A percentile compares a stretch with the other conserved stretches of the same genome.
Conservation (phyloP, 2,888 invertebrate genomes). For the Diarsia rubi region DNA sequence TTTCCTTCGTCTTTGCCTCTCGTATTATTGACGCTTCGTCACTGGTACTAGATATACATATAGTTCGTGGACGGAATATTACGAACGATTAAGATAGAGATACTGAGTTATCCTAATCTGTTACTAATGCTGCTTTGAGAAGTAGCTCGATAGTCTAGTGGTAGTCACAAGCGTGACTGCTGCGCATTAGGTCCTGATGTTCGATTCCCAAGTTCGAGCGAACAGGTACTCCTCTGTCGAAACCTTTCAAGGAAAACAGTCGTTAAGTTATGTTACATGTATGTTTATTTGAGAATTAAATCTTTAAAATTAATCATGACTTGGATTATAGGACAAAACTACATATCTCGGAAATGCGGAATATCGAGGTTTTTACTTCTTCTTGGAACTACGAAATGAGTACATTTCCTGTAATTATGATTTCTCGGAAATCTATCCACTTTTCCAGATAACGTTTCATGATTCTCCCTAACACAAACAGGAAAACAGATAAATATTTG, state of each 20-base stretch:
- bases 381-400: not conserved
- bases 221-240: no score
- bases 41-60: no score
- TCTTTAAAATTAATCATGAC: not conserved
- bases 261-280: no score
- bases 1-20: no score
- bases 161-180: no score
- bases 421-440: not conserved
- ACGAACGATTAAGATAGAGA: not conserved
- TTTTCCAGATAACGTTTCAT: slow-evolving; percentile 1
- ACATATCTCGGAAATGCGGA: not conserved
- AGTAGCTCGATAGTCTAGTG: not conserved
- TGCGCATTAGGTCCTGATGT: no score
- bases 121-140: not conserved
- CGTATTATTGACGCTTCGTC: no score
- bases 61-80: not conserved
- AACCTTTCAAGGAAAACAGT: no score
- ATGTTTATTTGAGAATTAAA: not conserved
- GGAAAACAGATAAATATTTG: not conserved
- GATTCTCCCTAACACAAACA: not conserved
- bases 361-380: not conserved
- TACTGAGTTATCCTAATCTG: not conserved
- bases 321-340: not conserved
- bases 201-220: no score
- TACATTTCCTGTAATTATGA: not conserved